These are phyloP conservation scores for Hippoglossus hippoglossus DNA, from an alignment of 2,797 vertebrate genomes.

Conservation along the genomic window DNA sequence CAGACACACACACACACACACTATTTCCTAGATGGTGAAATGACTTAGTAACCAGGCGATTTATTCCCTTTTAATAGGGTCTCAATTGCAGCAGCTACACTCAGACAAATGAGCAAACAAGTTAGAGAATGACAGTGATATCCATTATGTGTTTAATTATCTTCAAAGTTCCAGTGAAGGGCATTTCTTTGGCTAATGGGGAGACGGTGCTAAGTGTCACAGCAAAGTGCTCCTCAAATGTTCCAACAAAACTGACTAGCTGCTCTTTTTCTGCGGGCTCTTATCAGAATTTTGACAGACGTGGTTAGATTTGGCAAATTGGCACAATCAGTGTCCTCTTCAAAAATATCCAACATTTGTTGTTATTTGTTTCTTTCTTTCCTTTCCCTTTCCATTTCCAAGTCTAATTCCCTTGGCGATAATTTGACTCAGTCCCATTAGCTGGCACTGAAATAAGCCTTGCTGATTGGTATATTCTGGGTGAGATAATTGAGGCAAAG, in stretches of 20 bases:
- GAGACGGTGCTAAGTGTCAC: constrained; percentile 81
- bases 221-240: constrained; percentile 80
- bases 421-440: constrained; percentile 79
- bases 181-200: constrained; percentile 85
- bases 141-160: constrained; percentile 90
- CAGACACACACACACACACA: constrained; percentile 44
- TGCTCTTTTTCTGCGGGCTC: constrained; percentile 48
- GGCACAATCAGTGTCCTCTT: constrained; percentile 79
- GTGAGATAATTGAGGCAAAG: constrained; percentile 79
- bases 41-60: constrained; percentile 86
- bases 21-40: constrained; percentile 82
- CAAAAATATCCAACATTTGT: constrained; percentile 76
- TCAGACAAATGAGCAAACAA: constrained; percentile 86
- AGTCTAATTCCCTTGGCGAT: constrained; percentile 77
- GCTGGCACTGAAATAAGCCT: constrained; percentile 71
- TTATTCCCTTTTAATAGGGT: constrained; percentile 86
- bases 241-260: constrained; percentile 74
- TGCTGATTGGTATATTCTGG: constrained; percentile 81
- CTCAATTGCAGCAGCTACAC: constrained; percentile 80
- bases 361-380: constrained; percentile 76
- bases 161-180: constrained; percentile 88
- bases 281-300: constrained; percentile 73
- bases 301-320: constrained; percentile 74
- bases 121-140: constrained; percentile 87
- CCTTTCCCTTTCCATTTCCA: constrained; percentile 73